A percentile compares a stretch with the other conserved stretches of the same genome.
phyloP scores from a whole-genome alignment of 2,888 invertebrate species.

The Allolobophora icterica region DNA sequence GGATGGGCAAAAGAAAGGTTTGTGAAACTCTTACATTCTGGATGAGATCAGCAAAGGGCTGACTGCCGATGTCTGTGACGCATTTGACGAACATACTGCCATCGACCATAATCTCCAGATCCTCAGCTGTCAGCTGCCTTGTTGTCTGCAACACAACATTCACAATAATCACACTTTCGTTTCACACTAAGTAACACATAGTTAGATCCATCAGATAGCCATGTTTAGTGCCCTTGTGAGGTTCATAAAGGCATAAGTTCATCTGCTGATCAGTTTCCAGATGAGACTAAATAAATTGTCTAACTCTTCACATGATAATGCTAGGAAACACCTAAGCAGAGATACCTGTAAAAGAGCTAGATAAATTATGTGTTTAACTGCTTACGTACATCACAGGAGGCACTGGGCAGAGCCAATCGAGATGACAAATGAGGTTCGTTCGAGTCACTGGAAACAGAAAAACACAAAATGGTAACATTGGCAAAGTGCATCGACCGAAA shows the following conservation, averaged over 20 bases:
- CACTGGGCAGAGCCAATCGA: not conserved
- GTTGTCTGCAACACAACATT: not conserved
- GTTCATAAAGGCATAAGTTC: too few species aligned
- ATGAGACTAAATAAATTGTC: not conserved
- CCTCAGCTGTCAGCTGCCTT: not conserved
- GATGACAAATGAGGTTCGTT: not conserved
- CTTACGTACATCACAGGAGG: not conserved
- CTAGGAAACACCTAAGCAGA: not conserved
- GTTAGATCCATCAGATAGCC: too few species aligned
- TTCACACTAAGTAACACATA: too few species aligned
- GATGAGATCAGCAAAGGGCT: not conserved
- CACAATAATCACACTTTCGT: not conserved
- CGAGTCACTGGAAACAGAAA: not conserved
- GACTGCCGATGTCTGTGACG: not conserved
- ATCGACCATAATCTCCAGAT: not conserved
- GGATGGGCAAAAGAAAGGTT: not conserved
- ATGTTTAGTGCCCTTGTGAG: too few species aligned
- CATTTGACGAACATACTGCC: conserved; percentile 3
- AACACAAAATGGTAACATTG: not conserved
- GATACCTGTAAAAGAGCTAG: too few species aligned
- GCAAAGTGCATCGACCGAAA: not conserved
- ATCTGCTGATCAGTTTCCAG: too few species aligned
- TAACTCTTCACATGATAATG: not conserved
- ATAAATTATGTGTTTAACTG: not conserved
- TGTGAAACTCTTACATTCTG: not conserved